Base-by-base conservation (phyloP, 2,113 vertebrate species). In the Acanthochromis polyacanthus region DNA sequence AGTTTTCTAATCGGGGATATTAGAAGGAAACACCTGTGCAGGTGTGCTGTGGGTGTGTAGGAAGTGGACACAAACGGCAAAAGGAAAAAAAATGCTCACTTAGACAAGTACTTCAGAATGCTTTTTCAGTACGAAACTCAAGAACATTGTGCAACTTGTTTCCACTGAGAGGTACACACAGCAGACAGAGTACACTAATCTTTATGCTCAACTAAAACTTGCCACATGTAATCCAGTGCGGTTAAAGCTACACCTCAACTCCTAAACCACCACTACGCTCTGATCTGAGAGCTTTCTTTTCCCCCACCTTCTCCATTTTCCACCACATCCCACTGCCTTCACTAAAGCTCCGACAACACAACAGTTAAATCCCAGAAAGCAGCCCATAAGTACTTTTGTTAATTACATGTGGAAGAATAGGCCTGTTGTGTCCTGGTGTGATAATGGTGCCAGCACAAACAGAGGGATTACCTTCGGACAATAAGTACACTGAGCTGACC, bases 371-470 rank as follows among this genome's bases (percentile, higher is more conserved):
- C 83, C 81, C 83, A 71, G 50, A 87, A 85, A 90, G 84, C 76
- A 60, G 88, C 78, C 52, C 57, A 36, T 88, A 90, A 90, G 91
- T 80, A 85, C 86, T 79, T 76, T 65, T 86, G 89, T 89, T 91
- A 88, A 88, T 87, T 78, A 87, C 82, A 15, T 53, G 82, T 76
- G 71, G 75, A 91, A 92, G 90, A 93, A 93, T 78, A 58, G 91
- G 82, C 76, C 86, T 57, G 78, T 92, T 92, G 91, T 93, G 86
- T 75, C 59, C 64, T 28, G 4, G 77, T 76, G 86, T 83, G 82
- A 85, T 84, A 74, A 91, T 78, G 82, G 86, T 81, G 81, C 80
- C 85, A 60, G 86, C 67, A 65, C 88, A 86, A 86, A 91, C 83
- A 81, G 81, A 73, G 64, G 90, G 91, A 92, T 93, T 91, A 92